These are phyloP conservation scores for Epicampocera succincta DNA, from an alignment of 2,888 invertebrate genomes.

Conservation along the genomic window DNA sequence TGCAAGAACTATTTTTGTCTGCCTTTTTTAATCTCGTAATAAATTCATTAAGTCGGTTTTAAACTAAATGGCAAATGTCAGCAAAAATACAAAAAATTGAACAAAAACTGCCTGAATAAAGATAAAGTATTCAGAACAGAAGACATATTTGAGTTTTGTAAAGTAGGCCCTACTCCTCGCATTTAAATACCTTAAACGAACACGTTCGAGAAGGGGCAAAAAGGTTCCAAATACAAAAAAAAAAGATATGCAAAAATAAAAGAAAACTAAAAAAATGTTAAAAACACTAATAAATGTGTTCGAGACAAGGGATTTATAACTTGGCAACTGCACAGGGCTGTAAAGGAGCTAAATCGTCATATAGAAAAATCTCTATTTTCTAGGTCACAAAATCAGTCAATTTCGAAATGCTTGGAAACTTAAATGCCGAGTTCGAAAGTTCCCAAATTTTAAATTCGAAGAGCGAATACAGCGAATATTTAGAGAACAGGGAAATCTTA, in stretches of 20 bases:
- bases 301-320: constrained; percentile 3
- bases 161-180: constrained; percentile 7
- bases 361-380: too few species aligned
- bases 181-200: constrained; percentile 58
- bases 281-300: constrained; percentile 35
- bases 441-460: neutral
- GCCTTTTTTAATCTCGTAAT: constrained; percentile 10
- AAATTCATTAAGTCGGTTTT: constrained; percentile 48
- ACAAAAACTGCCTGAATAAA: constrained; percentile 22
- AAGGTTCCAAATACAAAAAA: neutral
- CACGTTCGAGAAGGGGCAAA: constrained; percentile 5
- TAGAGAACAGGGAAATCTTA: too few species aligned
- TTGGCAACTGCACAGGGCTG: neutral
- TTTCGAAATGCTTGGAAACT: neutral
- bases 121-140: constrained; percentile 46
- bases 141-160: constrained; percentile 23
- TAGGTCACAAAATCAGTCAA: neutral
- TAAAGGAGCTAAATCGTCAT: too few species aligned
- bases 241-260: neutral
- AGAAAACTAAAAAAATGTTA: neutral
- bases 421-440: neutral
- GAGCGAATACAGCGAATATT: too few species aligned
- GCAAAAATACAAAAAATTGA: neutral
- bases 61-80: constrained; percentile 9
- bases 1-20: neutral